Percentiles rank a stretch among this genome's conserved stretches.
Conservation (phyloP, 2,113 vertebrate species). For the Daphoenositta chrysoptera region DNA sequence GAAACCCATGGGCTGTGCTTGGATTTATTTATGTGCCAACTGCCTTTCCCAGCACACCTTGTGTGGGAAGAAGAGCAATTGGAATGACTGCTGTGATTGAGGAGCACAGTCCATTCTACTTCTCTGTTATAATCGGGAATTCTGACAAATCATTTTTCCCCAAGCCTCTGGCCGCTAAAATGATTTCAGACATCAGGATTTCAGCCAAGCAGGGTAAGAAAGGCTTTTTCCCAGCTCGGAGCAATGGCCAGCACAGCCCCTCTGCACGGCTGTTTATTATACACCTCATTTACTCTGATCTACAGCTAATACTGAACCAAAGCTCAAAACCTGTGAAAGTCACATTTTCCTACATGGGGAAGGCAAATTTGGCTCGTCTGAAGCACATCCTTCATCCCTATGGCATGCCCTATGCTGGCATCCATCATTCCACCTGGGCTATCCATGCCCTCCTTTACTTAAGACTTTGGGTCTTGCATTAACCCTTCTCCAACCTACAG, state of each 20-base stretch:
- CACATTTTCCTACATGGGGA: background rate
- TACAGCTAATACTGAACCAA: background rate
- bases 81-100: background rate
- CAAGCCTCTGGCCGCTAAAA: background rate
- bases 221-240: background rate
- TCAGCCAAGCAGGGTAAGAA: background rate
- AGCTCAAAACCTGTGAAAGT: background rate
- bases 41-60: background rate
- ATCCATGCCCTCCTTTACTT: background rate
- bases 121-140: background rate
- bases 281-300: background rate
- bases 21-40: background rate
- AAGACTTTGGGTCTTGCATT: background rate
- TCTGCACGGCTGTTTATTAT: background rate
- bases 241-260: background rate
- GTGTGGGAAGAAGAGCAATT: background rate
- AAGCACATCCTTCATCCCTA: background rate
- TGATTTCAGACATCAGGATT: background rate
- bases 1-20: background rate
- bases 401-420: too few species aligned
- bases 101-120: background rate
- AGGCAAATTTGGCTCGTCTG: background rate
- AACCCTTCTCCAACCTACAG: background rate
- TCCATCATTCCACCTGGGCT: background rate
- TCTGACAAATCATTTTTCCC: background rate